Evolutionary conservation across 2,888 invertebrate genomes (phyloP), one percentile per base, ranked within the genome.

Genomic region (Reticulitermes lucifugus): DNA sequence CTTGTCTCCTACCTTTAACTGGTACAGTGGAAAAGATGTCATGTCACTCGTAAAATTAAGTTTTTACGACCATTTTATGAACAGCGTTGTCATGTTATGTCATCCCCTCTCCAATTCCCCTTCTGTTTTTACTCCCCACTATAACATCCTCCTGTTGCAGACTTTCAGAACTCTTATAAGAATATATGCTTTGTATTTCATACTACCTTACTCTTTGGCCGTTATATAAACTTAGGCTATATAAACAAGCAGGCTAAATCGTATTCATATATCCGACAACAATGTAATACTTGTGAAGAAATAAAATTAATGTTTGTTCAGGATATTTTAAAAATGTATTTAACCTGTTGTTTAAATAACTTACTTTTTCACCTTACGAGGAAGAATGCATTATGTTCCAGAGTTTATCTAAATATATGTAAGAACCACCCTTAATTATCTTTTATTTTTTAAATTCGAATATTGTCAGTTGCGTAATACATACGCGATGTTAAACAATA

Each of bases 51-150:
- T 91, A 91, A 91, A 91, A 91, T 91, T 91, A 91, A 90, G 89
- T 90, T 91, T 91, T 91, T 91, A 91, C 90, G 91, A 90, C 90
- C 90, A 89, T 90, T 91, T 91, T 91, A 91, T 90, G 91, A 90
- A 90, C 89, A 84, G 84, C 86, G 81, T 84, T 86, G 86, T 86
- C 86, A 86, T 84, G 86, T 86, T 75, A 77, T 77, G 60, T 77
- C 71, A 73, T 59, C 35, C 84, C 84, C 41, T 79, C 77, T 46
- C 75, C 65, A 7, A n/a, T 25, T 1, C n/a, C 25, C 65, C 25
- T n/a, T 25, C 65, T 2, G 10, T 65, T 12, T 65, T 65, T 12
- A n/a, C 25, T 10, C 65, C 21, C 65, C 9, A 65, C 1, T 25
- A 65, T 65, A 65, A 65, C 6, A 65, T 25, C n/a, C n/a, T 65